Percentiles rank a stretch among this genome's conserved stretches.
Evolutionary conservation across 2,113 vertebrate genomes (phyloP).

Genomic region (Cheirogaleus medius): DNA sequence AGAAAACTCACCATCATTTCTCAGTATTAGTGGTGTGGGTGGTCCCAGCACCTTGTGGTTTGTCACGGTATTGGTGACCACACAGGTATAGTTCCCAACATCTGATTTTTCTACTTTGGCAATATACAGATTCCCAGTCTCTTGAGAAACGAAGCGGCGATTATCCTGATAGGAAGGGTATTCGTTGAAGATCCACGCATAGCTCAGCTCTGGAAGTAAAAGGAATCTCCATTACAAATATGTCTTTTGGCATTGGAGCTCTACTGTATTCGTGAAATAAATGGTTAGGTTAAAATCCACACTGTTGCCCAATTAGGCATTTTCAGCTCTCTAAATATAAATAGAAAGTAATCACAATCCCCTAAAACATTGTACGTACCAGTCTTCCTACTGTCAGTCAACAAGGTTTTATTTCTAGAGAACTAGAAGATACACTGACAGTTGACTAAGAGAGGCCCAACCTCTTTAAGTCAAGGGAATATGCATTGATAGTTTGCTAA

Average conservation of each 20-base stretch:
- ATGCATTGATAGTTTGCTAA: background rate
- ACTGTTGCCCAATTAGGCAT: accelerated
- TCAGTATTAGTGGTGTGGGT: slow-evolving; percentile 93
- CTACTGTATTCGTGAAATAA: background rate
- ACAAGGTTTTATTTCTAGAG: background rate
- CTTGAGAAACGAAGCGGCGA: slow-evolving; percentile 96
- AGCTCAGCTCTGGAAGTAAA: slow-evolving; percentile 90
- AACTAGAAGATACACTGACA: background rate
- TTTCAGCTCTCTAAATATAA: background rate
- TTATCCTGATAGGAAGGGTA: slow-evolving; percentile 94
- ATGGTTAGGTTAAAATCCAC: background rate
- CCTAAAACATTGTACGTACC: background rate
- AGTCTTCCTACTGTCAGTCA: background rate
- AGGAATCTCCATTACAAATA: background rate
- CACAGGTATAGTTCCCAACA: slow-evolving; percentile 97
- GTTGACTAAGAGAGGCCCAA: background rate
- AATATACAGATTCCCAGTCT: slow-evolving; percentile 97
- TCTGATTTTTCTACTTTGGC: slow-evolving; percentile 97
- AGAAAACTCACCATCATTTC: slow-evolving; percentile 92
- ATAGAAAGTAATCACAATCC: background rate
- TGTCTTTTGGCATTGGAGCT: accelerated
- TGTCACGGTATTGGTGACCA: slow-evolving; percentile 95
- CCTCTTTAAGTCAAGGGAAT: background rate
- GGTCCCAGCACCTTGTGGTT: slow-evolving; percentile 93
- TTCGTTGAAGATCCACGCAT: slow-evolving; percentile 99